Base-by-base conservation (phyloP, 2,113 vertebrate genomes). In the Malurus alboscapulatus region DNA sequence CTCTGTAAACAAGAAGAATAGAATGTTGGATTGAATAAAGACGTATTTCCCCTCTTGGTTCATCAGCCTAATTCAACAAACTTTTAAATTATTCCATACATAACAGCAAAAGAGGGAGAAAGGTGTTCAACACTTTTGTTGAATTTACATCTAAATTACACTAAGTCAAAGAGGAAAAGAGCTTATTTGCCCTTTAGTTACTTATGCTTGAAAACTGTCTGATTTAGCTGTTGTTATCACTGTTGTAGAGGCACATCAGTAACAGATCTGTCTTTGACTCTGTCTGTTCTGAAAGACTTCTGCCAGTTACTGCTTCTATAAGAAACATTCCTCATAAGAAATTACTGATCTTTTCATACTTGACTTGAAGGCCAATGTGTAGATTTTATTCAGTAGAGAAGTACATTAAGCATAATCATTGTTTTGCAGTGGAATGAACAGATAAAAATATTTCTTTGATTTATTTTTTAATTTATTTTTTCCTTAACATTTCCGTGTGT, bases 401-500 rank as follows among this genome's bases (percentile, higher is more conserved):
- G 7, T 53, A 14, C 48, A 22, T 92, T 63, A 76, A 66, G 34
- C 26, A 27, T 48, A 73, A 68, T 27, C 27, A 30, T 21, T 21
- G 19, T 26, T 86, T 75, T 40, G 32, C 61, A 84, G 18, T 32
- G 38, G 62, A 81, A n/a, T 61, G 14, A 29, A 17, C 19, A 48
- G 20, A 30, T 68, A 18, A 44, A 36, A 48, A 3, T 38, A 84
- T 78, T 72, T 58, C 1, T 38, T 61, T 36, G 24, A 14, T 22
- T 21, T 66, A 4, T 67, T 45, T 53, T 84, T 71, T 44, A 1
- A 19, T 27, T 50, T 58, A 32, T 27, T 55, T 94, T 96, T 94
- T 97, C 96, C 97, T 32, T 98, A 93, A 98, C 94, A 0, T 5
- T 73, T 85, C 34, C 4, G 2, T 83, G 25, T 97, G 61, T 34